Percentiles rank a stretch among this genome's conserved stretches.
Evolutionary conservation across 2,113 vertebrate genomes (phyloP).

Genomic region (Heptranchias perlo): DNA sequence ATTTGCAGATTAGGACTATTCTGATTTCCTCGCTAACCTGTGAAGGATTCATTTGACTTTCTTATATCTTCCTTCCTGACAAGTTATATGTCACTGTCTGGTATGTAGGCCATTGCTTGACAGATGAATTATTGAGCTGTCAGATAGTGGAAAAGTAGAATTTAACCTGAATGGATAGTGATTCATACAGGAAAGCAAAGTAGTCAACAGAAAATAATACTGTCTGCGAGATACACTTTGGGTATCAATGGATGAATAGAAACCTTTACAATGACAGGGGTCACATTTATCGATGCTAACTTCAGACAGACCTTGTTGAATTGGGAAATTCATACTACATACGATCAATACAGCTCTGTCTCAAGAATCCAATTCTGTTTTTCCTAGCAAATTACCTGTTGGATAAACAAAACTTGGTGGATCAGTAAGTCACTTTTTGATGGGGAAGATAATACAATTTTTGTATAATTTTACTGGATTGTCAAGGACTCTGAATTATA

Average conservation of each 20-base stretch:
- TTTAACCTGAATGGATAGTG: slow-evolving; percentile 10
- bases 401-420: not conserved
- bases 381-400: not conserved
- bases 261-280: slow-evolving; percentile 10
- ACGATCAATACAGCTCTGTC: not conserved
- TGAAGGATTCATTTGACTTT: slow-evolving; percentile 40
- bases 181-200: slow-evolving; percentile 19
- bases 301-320: not conserved
- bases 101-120: slow-evolving; percentile 38
- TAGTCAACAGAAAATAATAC: slow-evolving; percentile 32
- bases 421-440: slow-evolving; percentile 13
- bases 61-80: slow-evolving; percentile 40
- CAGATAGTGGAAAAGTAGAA: slow-evolving; percentile 37
- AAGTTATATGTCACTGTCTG: slow-evolving; percentile 40
- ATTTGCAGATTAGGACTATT: slow-evolving; percentile 26
- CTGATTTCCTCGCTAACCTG: slow-evolving; percentile 33
- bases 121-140: slow-evolving; percentile 42
- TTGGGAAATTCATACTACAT: not conserved
- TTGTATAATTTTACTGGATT: not conserved
- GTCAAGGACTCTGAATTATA: not conserved
- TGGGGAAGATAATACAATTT: not conserved
- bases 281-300: slow-evolving; percentile 4
- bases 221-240: slow-evolving; percentile 22
- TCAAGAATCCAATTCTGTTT: not conserved
- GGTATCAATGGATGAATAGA: not conserved